Base-by-base conservation (phyloP, 2,797 vertebrate genomes). In the Pseudopleuronectes americanus region DNA sequence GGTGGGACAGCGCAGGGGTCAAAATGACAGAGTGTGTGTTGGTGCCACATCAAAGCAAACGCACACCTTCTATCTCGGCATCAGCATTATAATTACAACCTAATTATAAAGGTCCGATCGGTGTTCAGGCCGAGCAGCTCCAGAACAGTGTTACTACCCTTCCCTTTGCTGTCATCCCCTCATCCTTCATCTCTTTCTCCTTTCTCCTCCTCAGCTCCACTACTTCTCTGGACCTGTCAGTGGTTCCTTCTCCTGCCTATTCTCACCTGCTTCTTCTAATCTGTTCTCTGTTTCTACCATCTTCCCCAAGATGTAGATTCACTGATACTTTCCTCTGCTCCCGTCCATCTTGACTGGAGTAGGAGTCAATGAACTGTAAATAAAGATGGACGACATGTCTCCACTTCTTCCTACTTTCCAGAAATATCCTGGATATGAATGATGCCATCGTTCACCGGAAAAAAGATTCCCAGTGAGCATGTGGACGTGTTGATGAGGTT, bases 21-120 rank as follows among this genome's bases (percentile, higher is more conserved):
- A 75, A 87, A 90, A 91, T 92, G 89, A 92, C 74, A 90, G 90
- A 75, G 80, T 84, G 77, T 60, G 68, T 75, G 75, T 64, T 21
- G 53, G 68, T 31, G 65, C 86, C 90, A 89, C 90, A 87, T 87
- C 73, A 91, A 86, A 87, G 85, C 68, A 64, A 68, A 77, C 45
- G 66, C 71, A 79, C 83, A 87, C 83, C 86, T 87, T 84, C 79
- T 59, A 69, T 84, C 78, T 67, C 58, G 24, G 79, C 78, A 68
- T 68, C 63, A 53, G 65, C 60, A 41, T 84, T 73, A 76, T 83
- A 88, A 86, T 89, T 80, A 87, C 24, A 23, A 22, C 19, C 61
- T 67, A 57, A 84, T 83, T 83, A 83, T 72, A 80, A 84, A 56
- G 67, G 60, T 70, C 55, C 1, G n/a, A 65, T 53, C 23, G 33